Base-by-base conservation (phyloP, 2,797 vertebrate species). In the Chiroxiphia lanceolata region DNA sequence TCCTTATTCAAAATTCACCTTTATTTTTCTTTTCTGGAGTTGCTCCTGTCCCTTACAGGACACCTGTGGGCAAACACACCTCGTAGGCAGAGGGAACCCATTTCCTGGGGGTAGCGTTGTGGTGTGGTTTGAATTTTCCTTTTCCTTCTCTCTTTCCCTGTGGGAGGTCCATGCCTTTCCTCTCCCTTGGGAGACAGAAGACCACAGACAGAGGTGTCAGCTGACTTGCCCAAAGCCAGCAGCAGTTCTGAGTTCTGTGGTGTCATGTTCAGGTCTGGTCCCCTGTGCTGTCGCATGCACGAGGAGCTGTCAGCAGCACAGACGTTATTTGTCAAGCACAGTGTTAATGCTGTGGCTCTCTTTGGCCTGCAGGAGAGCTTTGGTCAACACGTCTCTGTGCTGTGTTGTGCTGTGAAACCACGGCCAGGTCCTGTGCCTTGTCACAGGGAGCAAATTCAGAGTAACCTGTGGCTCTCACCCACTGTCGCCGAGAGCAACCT, bases 201-300 rank as follows among this genome's bases (percentile, higher is more conserved):
- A 9, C 11, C 7, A 5, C 29, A 75, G 36, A 4, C 5, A 4
- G 34, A 36, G 54, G 16, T 10, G n/a, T 13, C 44, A 4, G 25
- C 25, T 57, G 40, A 5, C 61, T 18, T 77, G 34, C 44, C 47
- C 63, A 20, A 72, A 51, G 76, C 54, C 45, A 38, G 69, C n/a
- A 33, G 60, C 23, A 21, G 20, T 4, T 63, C 45, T 1, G 15
- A 6, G 44, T 42, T 33, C 64, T 61, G 27, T 21, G 6, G 13
- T 15, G 69, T 74, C 0, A 0, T 15, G 44, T 6, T 51, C 0
- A 2, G 59, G 17, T 61, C 65, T 2, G 2, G 7, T 29, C 5
- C 14, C 25, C 42, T 15, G 36, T 0, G 2, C 74, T 68, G 61
- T 5, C 2, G 0, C 1, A 3, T 1, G 26, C 10, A 18, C 4